phyloP scores from a whole-genome alignment of 2,888 invertebrate genomes.

The Ceratothoa steindachneri region DNA sequence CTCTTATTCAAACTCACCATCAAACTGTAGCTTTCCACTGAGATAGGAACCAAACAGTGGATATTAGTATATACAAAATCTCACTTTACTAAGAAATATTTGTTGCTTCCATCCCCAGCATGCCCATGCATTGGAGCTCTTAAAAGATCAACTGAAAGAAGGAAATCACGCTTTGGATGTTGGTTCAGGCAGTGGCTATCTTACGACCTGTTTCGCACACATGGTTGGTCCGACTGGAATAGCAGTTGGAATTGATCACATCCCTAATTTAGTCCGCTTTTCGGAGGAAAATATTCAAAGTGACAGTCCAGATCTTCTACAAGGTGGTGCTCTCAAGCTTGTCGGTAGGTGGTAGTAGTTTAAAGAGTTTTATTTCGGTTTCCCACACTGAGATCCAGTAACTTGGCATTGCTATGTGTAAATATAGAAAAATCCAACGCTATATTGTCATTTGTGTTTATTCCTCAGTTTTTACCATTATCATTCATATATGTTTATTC shows the following conservation, averaged over 20 bases:
- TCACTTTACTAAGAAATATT: too few species aligned
- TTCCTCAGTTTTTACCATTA: too few species aligned
- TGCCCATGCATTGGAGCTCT: conserved; percentile 80
- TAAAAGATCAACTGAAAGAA: conserved; percentile 70
- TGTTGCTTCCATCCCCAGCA: conserved; percentile 63
- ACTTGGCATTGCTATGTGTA: too few species aligned
- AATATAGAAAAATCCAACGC: too few species aligned
- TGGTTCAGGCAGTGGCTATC: conserved; percentile 89
- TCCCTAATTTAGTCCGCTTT: conserved; percentile 70
- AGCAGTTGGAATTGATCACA: conserved; percentile 86
- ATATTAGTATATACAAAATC: too few species aligned
- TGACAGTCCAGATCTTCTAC: conserved; percentile 67
- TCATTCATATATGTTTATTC: too few species aligned
- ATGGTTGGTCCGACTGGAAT: conserved; percentile 69
- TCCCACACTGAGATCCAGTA: too few species aligned
- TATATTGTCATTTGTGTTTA: too few species aligned
- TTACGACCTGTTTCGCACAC: conserved; percentile 83
- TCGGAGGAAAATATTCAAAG: conserved; percentile 71
- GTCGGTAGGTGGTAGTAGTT: conserved; percentile 56
- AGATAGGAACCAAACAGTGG: too few species aligned
- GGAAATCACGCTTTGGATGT: conserved; percentile 82
- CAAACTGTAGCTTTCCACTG: too few species aligned
- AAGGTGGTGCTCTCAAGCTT: conserved; percentile 65
- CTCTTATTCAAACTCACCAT: too few species aligned
- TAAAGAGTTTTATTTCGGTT: too few species aligned